Percentiles rank a stretch among this genome's conserved stretches.
phyloP scores from a whole-genome alignment of 1,140 invertebrate species.

The Probaryconus sp. region DNA sequence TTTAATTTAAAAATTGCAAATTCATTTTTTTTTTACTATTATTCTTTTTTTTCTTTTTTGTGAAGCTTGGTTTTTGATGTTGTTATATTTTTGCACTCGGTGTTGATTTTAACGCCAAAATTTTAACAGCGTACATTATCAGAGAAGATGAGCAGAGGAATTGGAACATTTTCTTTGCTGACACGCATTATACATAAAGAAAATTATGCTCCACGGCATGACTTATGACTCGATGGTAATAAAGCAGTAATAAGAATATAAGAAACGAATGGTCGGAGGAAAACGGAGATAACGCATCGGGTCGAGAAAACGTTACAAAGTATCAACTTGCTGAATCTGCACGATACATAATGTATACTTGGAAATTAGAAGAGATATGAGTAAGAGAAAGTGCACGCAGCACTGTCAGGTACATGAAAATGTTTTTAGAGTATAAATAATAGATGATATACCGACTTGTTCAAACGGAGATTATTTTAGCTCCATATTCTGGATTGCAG shows the following conservation, averaged over 20 bases:
- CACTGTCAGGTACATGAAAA: slow-evolving; percentile 55
- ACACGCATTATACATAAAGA: slow-evolving; percentile 48
- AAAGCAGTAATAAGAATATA: slow-evolving; percentile 61
- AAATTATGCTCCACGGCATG: slow-evolving; percentile 27
- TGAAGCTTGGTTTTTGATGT: no score
- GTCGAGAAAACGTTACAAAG: slow-evolving; percentile 50
- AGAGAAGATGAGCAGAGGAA: slow-evolving; percentile 18
- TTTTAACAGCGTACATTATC: no score
- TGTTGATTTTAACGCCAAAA: no score
- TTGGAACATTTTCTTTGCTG: slow-evolving; percentile 42
- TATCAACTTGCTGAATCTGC: slow-evolving; percentile 51
- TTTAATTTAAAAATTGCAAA: no score
- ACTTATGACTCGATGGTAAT: slow-evolving; percentile 63
- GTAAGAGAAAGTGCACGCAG: slow-evolving; percentile 50
- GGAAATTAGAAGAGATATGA: slow-evolving; percentile 62
- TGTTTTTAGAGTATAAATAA: slow-evolving; percentile 57
- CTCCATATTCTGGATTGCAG: slow-evolving; percentile 44
- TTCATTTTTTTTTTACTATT: no score
- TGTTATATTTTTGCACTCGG: no score
- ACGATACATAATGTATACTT: slow-evolving; percentile 56
- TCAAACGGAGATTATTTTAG: slow-evolving; percentile 51
- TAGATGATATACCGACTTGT: slow-evolving; percentile 50
- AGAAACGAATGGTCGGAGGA: slow-evolving; percentile 37
- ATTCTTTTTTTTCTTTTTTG: no score
- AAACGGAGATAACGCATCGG: slow-evolving; percentile 32